Base-by-base conservation (phyloP, 2,113 vertebrate species). In the Xenopus laevis region DNA sequence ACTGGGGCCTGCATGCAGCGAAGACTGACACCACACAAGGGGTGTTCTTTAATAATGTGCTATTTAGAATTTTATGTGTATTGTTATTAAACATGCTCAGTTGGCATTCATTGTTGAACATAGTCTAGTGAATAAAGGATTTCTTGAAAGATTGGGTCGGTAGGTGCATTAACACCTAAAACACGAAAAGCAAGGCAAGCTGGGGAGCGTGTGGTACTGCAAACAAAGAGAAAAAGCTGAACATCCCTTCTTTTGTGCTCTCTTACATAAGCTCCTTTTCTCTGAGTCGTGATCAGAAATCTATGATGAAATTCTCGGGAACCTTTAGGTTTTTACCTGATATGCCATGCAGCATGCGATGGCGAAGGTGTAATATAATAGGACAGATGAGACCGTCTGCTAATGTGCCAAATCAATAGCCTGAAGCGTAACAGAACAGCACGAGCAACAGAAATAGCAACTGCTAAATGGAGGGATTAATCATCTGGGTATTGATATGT, bases 371-470 rank as follows among this genome's bases (percentile, higher is more conserved):
- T 69, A 77, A 77, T 70, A 77, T 64, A 77, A 77, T 70, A 40
- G 66, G 74, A 77, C 74, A 64, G 74, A 77, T 77, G 74, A 70
- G 60, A 64, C 67, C 44, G 21, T 57, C 66, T 77, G 46, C 74
- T 76, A 76, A 76, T 76, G 59, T 70, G 47, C 59, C 21, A 60
- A 63, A 44, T 69, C 59, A 64, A 77, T 70, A 70, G 74, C 74
- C 67, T 70, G 59, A 27, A 70, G 74, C 74, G 40, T 63, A 68
- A 63, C 47, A 70, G 59, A 16, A 55, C 67, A 70, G 74, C 74
- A 77, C 66, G 74, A 77, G 66, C 74, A 74, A 60, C 72, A 68
- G 65, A 74, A 74, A 74, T 74, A 74, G 72, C 53, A 70, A 57
- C 74, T 57, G 74, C 67, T 77, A 69, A 77, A 77, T 64, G 74